Base-by-base conservation (phyloP, 2,888 invertebrate genomes). In the Aporophyla lueneburgensis region DNA sequence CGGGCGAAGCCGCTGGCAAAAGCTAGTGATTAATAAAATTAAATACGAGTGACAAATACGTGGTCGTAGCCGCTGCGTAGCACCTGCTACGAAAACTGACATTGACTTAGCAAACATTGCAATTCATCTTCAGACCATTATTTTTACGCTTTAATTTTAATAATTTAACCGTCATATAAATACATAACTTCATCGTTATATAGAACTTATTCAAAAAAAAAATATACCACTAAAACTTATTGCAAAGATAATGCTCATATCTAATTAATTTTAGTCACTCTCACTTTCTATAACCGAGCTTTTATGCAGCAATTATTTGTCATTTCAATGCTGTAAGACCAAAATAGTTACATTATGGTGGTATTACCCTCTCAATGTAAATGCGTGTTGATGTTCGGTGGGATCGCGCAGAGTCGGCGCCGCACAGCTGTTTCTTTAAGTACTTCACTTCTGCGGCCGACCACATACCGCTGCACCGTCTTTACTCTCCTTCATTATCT, bases 341-440 rank as follows among this genome's bases (percentile, higher is more conserved):
- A 51, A 54, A 53, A 14, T 3, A n/a, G 21, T 56, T 56, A 6
- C 5, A n/a, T 27, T 71, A n/a, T n/a, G 49, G 53, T 49, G 67
- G 87, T 87, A 76, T 85, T 69, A 88, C 61, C 88, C 87, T 69
- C 94, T 92, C 90, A 86, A 70, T 86, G 43, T 78, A 78, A 49
- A 66, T 86, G 24, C 72, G 24, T 80, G 73, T 68, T 76, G 81
- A 82, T 87, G 85, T 80, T 85, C 86, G 71, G 85, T 78, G 82
- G 84, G 83, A 86, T 78, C 88, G 86, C 85, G 89, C 61, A 82
- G 84, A 86, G 71, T 24, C 54, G 74, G 84, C 91, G 89, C 89
- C 88, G 91, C 90, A 86, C 94, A 93, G 92, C 90, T 91, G 93
- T 90, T 92, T 92, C 92, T 92, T 91, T 92, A 93, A 94, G 93